Evolutionary conservation across 2,113 vertebrate species (phyloP), one percentile per base, ranked within the genome.

Genomic region (Myxocyprinus asiaticus): DNA sequence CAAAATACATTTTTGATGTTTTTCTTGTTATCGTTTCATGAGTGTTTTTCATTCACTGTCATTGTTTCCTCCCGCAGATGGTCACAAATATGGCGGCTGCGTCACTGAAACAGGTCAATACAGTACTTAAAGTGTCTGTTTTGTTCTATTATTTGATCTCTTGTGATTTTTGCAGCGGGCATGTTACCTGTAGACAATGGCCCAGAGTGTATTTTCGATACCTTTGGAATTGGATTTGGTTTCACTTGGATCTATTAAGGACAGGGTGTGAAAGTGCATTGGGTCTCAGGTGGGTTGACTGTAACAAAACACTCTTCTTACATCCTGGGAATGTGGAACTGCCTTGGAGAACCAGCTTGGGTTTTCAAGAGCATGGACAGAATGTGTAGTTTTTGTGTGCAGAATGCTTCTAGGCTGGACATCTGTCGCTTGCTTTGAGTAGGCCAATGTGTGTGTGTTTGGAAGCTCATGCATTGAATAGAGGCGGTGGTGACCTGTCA

Each of bases 401-500:
- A 84, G 84, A 88, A 75, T 88, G 88, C 88, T 92, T 90, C 78
- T 89, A 93, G 91, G 91, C 91, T 87, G 92, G 94, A 95, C 95
- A 96, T 96, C 95, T 96, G 95, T 95, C 89, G 90, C 90, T 88
- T 84, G 90, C 63, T 72, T 66, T 70, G 51, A 81, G 71, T 58
- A 15, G 67, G 11, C 74, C 73, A 79, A n/a, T 81, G 82, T 47
- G 10, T 5, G 48, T 4, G 50, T 15, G 43, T 12, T 68, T 76
- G 90, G 85, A 61, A 81, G 86, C 87, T 67, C 79, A 80, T 87
- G 79, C 89, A 87, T 90, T 96, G 91, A 95, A 94, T 93, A 92
- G 91, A 93, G 92, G 91, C 92, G 92, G 92, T 33, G 22, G 22
- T 94, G 94, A 94, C 94, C 95, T 95, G 95, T 94, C 95, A 94